Base-by-base conservation (phyloP, 1,140 invertebrate species). In the Drosophila paulistorum region DNA sequence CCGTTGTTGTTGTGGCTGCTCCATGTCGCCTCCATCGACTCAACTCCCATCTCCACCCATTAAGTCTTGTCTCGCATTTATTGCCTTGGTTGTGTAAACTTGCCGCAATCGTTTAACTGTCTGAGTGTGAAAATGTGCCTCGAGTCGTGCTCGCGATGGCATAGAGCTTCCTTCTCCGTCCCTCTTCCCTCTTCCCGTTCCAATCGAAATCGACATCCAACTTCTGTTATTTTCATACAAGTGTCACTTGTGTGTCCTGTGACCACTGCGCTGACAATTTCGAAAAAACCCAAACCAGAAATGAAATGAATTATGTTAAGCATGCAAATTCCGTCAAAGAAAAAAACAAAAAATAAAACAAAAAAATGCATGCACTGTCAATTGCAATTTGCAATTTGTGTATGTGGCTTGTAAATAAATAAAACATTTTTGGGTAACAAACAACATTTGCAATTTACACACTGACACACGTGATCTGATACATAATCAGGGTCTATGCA, bases 261-360 rank as follows among this genome's bases (percentile, higher is more conserved):
- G 20, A 51, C 45, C 45, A 51, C 45, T 51, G 20, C 17, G 64
- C 11, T 37, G 33, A 41, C 68, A 70, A 64, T 39, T 57, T 10
- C 39, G 11, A n/a, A 39, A 39, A 39, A 39, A 39, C 37, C 41
- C 55, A 13, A 45, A 74, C 65, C 65, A 64, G 26, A 59, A 69
- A 69, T 70, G 35, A 76, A 76, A 76, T 76, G 65, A 76, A 76
- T 76, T 76, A 76, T 76, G 73, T 76, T 76, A 76, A 69, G 73
- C 73, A 69, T 69, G 59, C 54, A 76, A 76, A 76, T 76, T 75
- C 75, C 33, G 58, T 23, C 60, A 26, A 26, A 26, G 2, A 23
- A 23, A 23, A 23, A 26, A 26, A 20, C 20, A 26, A 26, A 1
- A 26, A 26, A 1, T 2, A 26, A 6, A 30, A 6, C 58, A 59